These are phyloP conservation scores for Paracentrotus lividus DNA, from an alignment of 53 echinoderm and acorn worm species.

Conservation along the genomic window DNA sequence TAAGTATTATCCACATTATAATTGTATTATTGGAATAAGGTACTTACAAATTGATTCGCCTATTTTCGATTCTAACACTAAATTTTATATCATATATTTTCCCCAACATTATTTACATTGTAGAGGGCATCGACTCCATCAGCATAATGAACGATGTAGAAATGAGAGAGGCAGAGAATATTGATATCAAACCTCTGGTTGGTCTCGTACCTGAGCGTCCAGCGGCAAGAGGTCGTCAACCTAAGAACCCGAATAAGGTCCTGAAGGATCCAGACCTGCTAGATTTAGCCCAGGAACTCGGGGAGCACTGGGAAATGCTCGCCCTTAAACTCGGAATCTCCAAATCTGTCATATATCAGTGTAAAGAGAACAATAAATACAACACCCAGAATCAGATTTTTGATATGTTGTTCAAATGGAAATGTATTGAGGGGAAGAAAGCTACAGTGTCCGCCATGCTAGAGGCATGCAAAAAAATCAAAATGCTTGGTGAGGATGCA, in stretches of 20 bases:
- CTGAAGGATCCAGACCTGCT: constrained; percentile 53
- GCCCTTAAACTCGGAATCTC: constrained; percentile 57
- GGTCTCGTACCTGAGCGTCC: background rate
- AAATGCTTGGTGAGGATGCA: constrained; percentile 37
- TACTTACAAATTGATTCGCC: too few species aligned
- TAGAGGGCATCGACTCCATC: background rate
- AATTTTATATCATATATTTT: background rate
- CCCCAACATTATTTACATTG: background rate
- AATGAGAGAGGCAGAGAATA: background rate
- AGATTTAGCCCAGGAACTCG: constrained; percentile 62
- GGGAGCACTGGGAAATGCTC: constrained; percentile 65
- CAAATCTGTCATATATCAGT: constrained; percentile 56
- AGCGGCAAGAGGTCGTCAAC: background rate
- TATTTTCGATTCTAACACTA: too few species aligned
- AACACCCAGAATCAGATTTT: constrained; percentile 49
- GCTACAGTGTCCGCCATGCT: constrained; percentile 35
- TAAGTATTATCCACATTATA: too few species aligned
- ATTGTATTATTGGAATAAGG: too few species aligned
- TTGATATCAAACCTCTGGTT: background rate
- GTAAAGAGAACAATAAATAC: constrained; percentile 52
- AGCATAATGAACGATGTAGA: background rate
- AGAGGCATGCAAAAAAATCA: constrained; percentile 46
- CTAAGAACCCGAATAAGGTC: constrained; percentile 30
- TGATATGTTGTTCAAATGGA: constrained; percentile 68
- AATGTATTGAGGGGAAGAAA: constrained; percentile 1